phyloP scores from a whole-genome alignment of 2,113 vertebrate genomes.

The Coregonus clupeaformis region DNA sequence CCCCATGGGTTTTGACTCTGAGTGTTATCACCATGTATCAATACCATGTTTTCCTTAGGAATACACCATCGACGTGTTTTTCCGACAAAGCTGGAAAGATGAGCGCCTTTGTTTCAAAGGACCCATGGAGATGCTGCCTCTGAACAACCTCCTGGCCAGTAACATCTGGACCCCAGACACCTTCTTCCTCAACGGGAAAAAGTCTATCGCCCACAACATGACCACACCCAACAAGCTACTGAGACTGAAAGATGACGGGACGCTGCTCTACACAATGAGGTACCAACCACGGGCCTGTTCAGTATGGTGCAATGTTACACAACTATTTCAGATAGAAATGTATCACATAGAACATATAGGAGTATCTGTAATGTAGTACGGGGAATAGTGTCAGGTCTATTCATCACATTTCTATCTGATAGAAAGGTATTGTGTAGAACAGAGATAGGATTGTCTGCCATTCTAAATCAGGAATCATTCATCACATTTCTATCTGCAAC shows the following conservation, averaged over 20 bases:
- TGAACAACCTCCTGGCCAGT: constrained; percentile 75
- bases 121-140: constrained; percentile 68
- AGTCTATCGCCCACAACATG: constrained; percentile 76
- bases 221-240: constrained; percentile 77
- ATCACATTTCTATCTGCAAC: too few relatives aligned
- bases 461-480: too few relatives aligned
- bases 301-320: too few relatives aligned
- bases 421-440: too few relatives aligned
- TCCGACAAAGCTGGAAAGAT: constrained; percentile 75
- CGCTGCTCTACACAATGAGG: constrained; percentile 75
- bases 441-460: too few relatives aligned
- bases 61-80: constrained; percentile 75
- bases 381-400: too few relatives aligned
- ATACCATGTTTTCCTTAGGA: constrained; percentile 50
- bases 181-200: constrained; percentile 74
- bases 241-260: constrained; percentile 70
- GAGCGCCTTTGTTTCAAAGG: constrained; percentile 73
- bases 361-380: too few relatives aligned
- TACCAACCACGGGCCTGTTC: constrained; percentile 8
- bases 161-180: constrained; percentile 77
- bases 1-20: neutral
- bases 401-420: too few relatives aligned
- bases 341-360: too few relatives aligned
- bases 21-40: neutral
- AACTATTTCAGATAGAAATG: too few relatives aligned